These are phyloP conservation scores for Agonopterix subpropinquella DNA, from an alignment of 2,888 invertebrate genomes.

Conservation along the genomic window DNA sequence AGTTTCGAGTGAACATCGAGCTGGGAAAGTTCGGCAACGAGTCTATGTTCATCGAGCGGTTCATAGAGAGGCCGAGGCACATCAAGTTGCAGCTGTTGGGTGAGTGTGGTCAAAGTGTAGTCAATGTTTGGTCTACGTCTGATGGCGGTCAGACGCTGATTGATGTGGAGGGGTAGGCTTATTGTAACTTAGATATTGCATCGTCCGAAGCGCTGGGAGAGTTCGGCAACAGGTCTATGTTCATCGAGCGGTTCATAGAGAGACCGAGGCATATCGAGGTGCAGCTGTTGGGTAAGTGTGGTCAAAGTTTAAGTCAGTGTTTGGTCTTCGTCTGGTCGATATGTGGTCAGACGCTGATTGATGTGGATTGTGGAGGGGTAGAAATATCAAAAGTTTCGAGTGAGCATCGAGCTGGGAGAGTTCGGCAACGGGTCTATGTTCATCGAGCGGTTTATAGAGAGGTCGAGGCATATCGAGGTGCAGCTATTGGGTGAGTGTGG, in stretches of 20 bases:
- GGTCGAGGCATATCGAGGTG: conserved; percentile 98
- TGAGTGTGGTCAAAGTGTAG: conserved; percentile 21
- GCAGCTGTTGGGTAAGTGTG: conserved; percentile 81
- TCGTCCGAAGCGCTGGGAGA: conserved; percentile 96
- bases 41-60: conserved; percentile 98
- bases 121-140: background rate
- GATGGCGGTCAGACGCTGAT: background rate
- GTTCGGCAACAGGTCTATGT: conserved; percentile 99
- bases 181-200: conserved; percentile 83
- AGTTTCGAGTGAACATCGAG: conserved; percentile 95
- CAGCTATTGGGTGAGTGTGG: conserved; percentile 81
- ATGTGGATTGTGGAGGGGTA: too few relatives aligned
- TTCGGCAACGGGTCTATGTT: conserved; percentile 99
- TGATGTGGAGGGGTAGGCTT: too few relatives aligned
- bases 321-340: too few relatives aligned
- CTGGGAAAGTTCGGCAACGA: conserved; percentile 98
- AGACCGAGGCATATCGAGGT: conserved; percentile 99
- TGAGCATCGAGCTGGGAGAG: conserved; percentile 95
- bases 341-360: too few relatives aligned
- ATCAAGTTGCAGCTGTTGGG: conserved; percentile 96
- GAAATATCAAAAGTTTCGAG: too few relatives aligned
- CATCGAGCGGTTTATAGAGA: conserved; percentile 98
- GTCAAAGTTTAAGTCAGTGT: background rate
- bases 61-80: conserved; percentile 97
- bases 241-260: conserved; percentile 98